Evolutionary conservation across 2,113 vertebrate genomes (phyloP), one percentile per base, ranked within the genome.

Genomic region (Gnathonemus echidnorhynchus): DNA sequence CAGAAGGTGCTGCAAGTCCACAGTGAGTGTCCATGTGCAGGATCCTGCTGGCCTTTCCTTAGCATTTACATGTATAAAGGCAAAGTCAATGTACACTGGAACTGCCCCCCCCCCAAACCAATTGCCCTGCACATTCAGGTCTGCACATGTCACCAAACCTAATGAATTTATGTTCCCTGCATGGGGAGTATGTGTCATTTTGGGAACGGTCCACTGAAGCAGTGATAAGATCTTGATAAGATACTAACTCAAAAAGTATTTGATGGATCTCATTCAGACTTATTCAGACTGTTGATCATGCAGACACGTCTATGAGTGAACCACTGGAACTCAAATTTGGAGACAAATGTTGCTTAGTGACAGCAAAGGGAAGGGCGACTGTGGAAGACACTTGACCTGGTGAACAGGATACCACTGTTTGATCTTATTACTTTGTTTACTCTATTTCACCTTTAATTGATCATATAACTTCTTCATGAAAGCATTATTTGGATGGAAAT

Each of bases 1-100:
- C 97, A 99, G 90, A 94, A 96, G 0, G 97, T 98, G 92, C 95
- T 99, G 88, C 96, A 96, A 91, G 96, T 97, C 90, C 98, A 99
- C 93, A 97, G 98, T 99, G 93, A 97, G 98, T 66, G 74, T 48
- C 48, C 11, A 31, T 15, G 19, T n/a, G 17, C 24, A 21, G 5
- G 53, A 56, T 56, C 19, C 53, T 56, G 19, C 53, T 1, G 3
- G 53, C 53, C 1, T 56, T 21, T 21, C 5, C 19, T 21, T 56
- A 56, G 53, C 53, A 56, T 21, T 56, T 56, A 56, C 53, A n/a
- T 62, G 24, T n/a, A 10, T 62, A 10, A 62, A 56, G 19, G 19
- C 53, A 58, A 21, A 62, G n/a, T 27, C 24, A 0, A n/a, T 62
- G 9, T 66, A 10, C n/a, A 66, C n/a, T 66, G n/a, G 27, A 27